Conservation (phyloP, 30 jellyfish, hydroid and myxozoan species). For the Chrysaora quinquecirrha region DNA sequence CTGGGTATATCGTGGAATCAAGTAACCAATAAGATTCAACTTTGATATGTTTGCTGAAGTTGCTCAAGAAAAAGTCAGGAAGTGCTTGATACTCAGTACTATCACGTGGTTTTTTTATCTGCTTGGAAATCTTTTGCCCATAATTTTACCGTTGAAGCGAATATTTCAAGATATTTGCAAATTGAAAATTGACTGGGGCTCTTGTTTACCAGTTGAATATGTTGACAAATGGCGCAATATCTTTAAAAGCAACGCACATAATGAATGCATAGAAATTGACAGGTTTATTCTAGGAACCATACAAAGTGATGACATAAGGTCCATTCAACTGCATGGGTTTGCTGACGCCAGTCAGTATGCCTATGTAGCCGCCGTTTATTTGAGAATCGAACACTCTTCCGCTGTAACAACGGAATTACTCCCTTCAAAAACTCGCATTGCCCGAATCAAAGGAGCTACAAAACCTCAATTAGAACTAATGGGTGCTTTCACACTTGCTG, state of each 20-base stretch:
- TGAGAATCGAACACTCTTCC: too few relatives aligned
- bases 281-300: conserved; percentile 1
- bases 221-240: conserved; percentile 8
- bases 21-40: not conserved
- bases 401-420: too few relatives aligned
- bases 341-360: conserved; percentile 32
- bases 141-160: conserved; percentile 13
- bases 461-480: conserved; percentile 31
- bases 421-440: conserved; percentile 1
- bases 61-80: not conserved
- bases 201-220: conserved; percentile 20
- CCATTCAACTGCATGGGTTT: conserved; percentile 8
- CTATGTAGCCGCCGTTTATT: conserved; percentile 36
- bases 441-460: conserved; percentile 22
- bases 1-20: conserved; percentile 33
- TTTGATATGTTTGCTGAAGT: not conserved
- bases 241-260: not conserved
- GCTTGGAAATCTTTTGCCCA: conserved; percentile 30
- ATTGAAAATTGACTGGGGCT: conserved; percentile 24
- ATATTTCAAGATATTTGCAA: conserved; percentile 39
- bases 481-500: conserved; percentile 22
- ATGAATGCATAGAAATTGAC: not conserved
- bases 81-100: not conserved
- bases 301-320: not conserved
- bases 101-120: conserved; percentile 34